Base-by-base conservation (phyloP, 2,797 vertebrate genomes). In the Stomatorhinus walkeri region DNA sequence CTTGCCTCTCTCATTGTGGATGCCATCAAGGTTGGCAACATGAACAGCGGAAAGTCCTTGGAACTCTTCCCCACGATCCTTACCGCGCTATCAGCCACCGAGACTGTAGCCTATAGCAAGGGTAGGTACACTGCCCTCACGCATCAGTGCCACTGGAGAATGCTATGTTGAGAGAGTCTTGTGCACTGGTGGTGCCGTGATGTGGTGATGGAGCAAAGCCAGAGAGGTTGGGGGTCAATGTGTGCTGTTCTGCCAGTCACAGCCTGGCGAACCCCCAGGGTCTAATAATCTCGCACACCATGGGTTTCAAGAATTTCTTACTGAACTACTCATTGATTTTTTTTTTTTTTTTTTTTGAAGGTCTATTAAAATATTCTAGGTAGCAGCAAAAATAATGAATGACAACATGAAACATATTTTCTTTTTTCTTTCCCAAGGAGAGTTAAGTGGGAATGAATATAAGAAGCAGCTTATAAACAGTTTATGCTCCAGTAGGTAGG, bases 381-480 rank as follows among this genome's bases (percentile, higher is more conserved):
- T 81, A 81, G 40, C 76, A 43, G 40, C 40, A 46, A 46, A 76
- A 79, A 24, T 84, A 16, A 6, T 48, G 36, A 83, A 22, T 84
- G 9, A 84, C 46, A 28, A 51, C 19, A 28, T 24, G 10, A 36
- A 32, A 81, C 14, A 32, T 43, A 3, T 87, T n/a, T 61, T n/a
- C 1, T 43, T 85, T 36, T 52, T 89, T 89, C 54, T 90, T 28
- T 48, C 12, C 90, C 89, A 90, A 99, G 98, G 96, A 91, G 97
- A 98, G 89, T 95, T 98, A 89, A 98, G 93, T 92, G 98, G 98
- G 8, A 97, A 98, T 88, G 98, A 98, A 90, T 97, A 95, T 94
- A 99, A 98, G 95, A 99, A 97, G 87, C 97, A 99, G 92, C 93
- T 99, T 92, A 97, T 99, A 92, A 98, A 97, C 92, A 97, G 95